Conservation (phyloP, 1,140 invertebrate genomes). For the Glossosoma conforme region DNA sequence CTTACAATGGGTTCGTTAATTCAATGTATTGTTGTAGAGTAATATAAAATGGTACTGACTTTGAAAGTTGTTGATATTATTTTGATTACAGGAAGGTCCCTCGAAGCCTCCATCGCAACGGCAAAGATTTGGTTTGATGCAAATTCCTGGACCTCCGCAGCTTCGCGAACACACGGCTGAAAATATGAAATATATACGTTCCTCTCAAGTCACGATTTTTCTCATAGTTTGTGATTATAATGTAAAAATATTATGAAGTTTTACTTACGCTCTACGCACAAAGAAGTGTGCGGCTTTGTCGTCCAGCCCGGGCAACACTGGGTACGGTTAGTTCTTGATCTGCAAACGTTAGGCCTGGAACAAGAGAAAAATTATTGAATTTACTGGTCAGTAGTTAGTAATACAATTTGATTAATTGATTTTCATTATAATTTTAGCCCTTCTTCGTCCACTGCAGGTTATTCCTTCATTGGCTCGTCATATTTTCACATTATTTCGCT, state of each 20-base stretch:
- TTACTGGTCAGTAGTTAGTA: too few relatives aligned
- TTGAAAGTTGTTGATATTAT: conserved; percentile 22
- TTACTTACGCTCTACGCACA: conserved; percentile 80
- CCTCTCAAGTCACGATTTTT: neutral
- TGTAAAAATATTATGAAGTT: conserved; percentile 1
- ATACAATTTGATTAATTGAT: too few relatives aligned
- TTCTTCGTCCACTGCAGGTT: too few relatives aligned
- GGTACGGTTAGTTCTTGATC: conserved; percentile 56
- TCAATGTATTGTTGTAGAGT: neutral
- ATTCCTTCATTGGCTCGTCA: too few relatives aligned
- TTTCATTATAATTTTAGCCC: too few relatives aligned
- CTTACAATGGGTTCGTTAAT: too few relatives aligned
- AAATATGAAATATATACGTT: conserved; percentile 31
- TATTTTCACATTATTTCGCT: too few relatives aligned
- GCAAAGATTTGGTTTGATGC: conserved; percentile 79
- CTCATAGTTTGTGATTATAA: neutral
- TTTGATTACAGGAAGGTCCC: conserved; percentile 45
- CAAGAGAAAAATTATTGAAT: conserved; percentile 31
- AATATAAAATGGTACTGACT: conserved; percentile 26
- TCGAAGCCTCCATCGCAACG: conserved; percentile 64
- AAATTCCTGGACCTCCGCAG: conserved; percentile 66
- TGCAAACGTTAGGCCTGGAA: conserved; percentile 76
- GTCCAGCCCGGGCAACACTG: conserved; percentile 83
- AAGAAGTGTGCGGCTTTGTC: conserved; percentile 60
- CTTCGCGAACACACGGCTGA: conserved; percentile 70